Percentiles rank a stretch among this genome's conserved stretches.
Evolutionary conservation across 2,797 vertebrate genomes (phyloP).

Genomic region (Orestias chungarensis): DNA sequence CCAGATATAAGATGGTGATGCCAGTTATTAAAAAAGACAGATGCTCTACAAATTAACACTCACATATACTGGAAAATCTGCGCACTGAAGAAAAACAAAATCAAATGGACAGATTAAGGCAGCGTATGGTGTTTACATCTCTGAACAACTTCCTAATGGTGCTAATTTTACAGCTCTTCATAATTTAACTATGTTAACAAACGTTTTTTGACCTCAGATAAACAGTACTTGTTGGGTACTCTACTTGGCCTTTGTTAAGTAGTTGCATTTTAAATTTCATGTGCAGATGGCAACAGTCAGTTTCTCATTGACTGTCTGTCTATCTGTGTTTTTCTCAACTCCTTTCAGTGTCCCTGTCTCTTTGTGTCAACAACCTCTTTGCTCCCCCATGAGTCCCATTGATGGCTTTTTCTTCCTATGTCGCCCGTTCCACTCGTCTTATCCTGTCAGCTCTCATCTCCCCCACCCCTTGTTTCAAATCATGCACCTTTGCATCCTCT

Average conservation of each 20-base stretch:
- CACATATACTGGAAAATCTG: conserved; percentile 21
- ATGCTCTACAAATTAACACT: conserved; percentile 25
- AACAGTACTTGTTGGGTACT: conserved; percentile 19
- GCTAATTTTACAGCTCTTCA: conserved; percentile 43
- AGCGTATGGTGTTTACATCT: conserved; percentile 50
- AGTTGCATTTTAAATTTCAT: conserved; percentile 16
- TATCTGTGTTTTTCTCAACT: conserved; percentile 32
- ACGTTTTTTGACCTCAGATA: conserved; percentile 9
- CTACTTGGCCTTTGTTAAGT: conserved; percentile 20
- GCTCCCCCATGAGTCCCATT: conserved; percentile 46
- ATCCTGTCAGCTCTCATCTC: conserved; percentile 67
- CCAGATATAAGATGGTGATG: conserved; percentile 17
- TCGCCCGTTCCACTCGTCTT: conserved; percentile 58
- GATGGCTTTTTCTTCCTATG: conserved; percentile 52
- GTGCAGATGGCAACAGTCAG: conserved; percentile 33
- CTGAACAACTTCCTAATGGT: conserved; percentile 23
- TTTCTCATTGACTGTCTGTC: conserved; percentile 31
- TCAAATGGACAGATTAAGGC: conserved; percentile 35
- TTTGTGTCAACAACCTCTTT: conserved; percentile 33
- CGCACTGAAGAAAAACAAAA: conserved; percentile 17
- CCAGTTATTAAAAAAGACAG: conserved; percentile 23
- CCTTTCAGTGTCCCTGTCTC: conserved; percentile 34
- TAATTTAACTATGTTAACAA: conserved; percentile 15
- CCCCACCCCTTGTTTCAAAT: conserved; percentile 36
- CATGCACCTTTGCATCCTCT: conserved; percentile 41